Evolutionary conservation across 2,888 invertebrate species (phyloP).

Genomic region (Idaea biselata): DNA sequence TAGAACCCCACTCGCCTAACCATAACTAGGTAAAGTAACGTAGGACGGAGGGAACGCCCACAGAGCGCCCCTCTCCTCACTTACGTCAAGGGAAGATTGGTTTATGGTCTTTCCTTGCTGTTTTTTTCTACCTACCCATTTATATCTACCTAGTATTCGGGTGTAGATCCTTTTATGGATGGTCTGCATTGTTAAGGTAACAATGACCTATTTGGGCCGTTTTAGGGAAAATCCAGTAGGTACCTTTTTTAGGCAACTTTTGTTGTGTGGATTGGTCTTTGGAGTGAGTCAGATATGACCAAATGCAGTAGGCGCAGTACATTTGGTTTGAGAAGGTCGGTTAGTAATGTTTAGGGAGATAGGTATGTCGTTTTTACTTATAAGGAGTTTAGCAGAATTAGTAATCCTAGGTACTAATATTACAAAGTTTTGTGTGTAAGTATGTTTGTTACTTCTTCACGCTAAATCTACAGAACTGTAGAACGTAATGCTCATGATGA

Average conservation of each 20-base stretch:
- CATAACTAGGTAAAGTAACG: slow-evolving; percentile 23
- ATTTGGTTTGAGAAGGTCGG: neutral
- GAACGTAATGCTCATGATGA: no score
- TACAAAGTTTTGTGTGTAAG: no score
- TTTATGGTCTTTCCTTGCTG: slow-evolving; percentile 21
- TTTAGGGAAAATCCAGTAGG: no score
- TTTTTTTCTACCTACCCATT: slow-evolving; percentile 24
- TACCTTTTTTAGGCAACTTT: no score
- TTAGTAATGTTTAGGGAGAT: neutral
- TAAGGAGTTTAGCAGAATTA: neutral
- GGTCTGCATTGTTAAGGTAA: no score
- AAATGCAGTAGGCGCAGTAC: neutral
- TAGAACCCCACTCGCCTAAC: slow-evolving; percentile 17
- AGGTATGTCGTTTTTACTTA: neutral
- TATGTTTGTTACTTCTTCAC: no score
- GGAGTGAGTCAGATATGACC: neutral
- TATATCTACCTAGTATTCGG: neutral
- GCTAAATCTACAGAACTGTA: no score
- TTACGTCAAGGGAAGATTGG: slow-evolving; percentile 31
- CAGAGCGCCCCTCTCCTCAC: slow-evolving; percentile 48
- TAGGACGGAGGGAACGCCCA: slow-evolving; percentile 47
- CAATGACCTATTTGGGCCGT: no score
- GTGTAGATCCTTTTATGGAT: neutral
- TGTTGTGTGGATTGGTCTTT: neutral
- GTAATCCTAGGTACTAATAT: neutral